Base-by-base conservation (phyloP, 1,140 invertebrate genomes). In the Pseudomyrmex pallidus region DNA sequence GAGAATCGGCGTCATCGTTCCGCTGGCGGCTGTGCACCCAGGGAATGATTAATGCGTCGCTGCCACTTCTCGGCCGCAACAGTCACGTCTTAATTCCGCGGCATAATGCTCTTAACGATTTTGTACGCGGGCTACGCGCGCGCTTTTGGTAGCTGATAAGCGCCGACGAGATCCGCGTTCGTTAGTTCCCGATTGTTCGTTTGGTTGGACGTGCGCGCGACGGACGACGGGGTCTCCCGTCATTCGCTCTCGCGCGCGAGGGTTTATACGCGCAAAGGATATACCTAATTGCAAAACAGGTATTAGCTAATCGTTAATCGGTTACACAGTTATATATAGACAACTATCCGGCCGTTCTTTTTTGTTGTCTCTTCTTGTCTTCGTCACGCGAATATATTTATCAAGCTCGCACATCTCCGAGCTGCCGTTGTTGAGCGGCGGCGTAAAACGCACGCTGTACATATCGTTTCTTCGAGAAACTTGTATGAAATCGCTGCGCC, bases 51-150 rank as follows among this genome's bases (percentile, higher is more conserved):
- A 83, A 87, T 84, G 80, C 64, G 54, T 61, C 77, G 64, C 35
- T 46, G 85, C 62, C 62, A 83, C 46, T 13, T 66, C 83, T 84
- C 61, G 74, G 78, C 74, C 46, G 74, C 83, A 80, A 84, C 82
- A 74, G 70, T 86, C 87, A 87, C 87, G 72, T 89, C 87, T 90
- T 87, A 87, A 89, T 90, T 89, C 89, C 74, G 62, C 74, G 74
- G 84, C 84, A 89, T 87, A 87, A 87, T 86, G 86, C 77, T 52
- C 80, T 74, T 89, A 90, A 90, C 89, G 87, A 89, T 83, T 83
- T 87, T 76, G 61, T 85, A 62, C 83, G 50, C 66, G 48, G 66
- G 74, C 62, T 66, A 72, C 74, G 59, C 78, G 70, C n/a, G 76
- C 54, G 74, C 77, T 83, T 83, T 83, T 77, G 82, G 85, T 86